Conservation (phyloP, 2,113 vertebrate genomes). For the Gasterosteus nipponicus region DNA sequence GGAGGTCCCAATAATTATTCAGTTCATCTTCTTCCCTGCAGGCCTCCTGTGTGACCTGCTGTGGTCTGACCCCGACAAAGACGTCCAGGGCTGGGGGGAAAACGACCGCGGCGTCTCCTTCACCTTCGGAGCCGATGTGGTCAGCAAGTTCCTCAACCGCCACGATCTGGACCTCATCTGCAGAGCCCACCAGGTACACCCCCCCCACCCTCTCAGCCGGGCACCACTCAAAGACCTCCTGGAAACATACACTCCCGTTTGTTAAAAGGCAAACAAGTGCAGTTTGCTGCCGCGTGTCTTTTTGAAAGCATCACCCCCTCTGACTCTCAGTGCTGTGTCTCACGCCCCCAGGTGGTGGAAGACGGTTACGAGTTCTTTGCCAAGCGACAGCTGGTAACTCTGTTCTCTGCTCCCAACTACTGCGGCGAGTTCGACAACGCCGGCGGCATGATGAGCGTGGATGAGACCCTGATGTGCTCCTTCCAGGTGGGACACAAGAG, state of each 20-base stretch:
- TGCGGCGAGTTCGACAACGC: slow-evolving; percentile 97
- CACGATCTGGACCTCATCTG: slow-evolving; percentile 97
- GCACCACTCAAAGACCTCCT: too few species aligned
- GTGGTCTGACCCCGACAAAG: slow-evolving; percentile 93
- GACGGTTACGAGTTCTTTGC: slow-evolving; percentile 97
- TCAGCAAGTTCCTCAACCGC: slow-evolving; percentile 98
- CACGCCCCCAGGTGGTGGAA: slow-evolving; percentile 89
- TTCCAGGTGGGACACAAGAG: slow-evolving; percentile 87
- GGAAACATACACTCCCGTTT: too few species aligned
- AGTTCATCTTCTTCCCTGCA: slow-evolving; percentile 49
- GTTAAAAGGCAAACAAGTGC: not conserved
- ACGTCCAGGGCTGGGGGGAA: slow-evolving; percentile 95
- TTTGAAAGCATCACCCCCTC: not conserved
- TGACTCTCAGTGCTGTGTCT: not conserved
- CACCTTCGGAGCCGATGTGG: slow-evolving; percentile 94
- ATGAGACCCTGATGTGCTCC: slow-evolving; percentile 97
- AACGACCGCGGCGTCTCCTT: slow-evolving; percentile 93
- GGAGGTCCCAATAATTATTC: not conserved
- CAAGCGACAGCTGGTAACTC: slow-evolving; percentile 93
- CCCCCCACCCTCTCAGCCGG: not conserved
- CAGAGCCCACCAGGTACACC: slow-evolving; percentile 92
- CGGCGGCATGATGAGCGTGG: slow-evolving; percentile 97
- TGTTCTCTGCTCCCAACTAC: slow-evolving; percentile 96
- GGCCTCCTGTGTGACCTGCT: slow-evolving; percentile 92
- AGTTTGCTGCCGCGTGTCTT: not conserved